These are phyloP conservation scores for Monoplex corrugatus DNA, from an alignment of 2,888 invertebrate genomes.

Conservation along the genomic window DNA sequence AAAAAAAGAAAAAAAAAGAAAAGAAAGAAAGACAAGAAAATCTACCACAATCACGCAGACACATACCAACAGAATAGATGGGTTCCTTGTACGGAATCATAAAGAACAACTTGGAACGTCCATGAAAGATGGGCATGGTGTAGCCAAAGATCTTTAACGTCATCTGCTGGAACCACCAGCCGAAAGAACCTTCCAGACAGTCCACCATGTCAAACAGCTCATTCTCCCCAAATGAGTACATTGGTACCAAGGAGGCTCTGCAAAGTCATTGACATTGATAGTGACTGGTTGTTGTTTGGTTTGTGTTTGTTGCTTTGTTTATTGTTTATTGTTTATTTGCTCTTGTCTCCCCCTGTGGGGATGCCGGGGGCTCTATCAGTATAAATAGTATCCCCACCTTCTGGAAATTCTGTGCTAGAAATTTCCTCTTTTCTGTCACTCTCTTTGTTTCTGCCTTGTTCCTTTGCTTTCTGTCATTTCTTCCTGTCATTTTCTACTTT, in stretches of 20 bases:
- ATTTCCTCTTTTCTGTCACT: no score
- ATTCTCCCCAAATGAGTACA: slow-evolving; percentile 94
- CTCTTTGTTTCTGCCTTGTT: no score
- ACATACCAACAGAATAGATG: slow-evolving; percentile 92
- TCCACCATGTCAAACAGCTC: slow-evolving; percentile 90
- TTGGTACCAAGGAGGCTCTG: slow-evolving; percentile 90
- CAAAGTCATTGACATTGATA: neutral
- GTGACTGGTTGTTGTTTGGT: neutral
- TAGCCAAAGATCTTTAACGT: slow-evolving; percentile 81
- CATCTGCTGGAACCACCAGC: slow-evolving; percentile 87
- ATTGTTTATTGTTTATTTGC: no score
- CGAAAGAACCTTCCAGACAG: slow-evolving; percentile 88
- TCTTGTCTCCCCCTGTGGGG: no score
- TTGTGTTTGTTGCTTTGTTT: no score
- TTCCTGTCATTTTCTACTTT: no score
- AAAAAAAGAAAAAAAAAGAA: no score
- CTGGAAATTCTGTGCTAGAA: no score
- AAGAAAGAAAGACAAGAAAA: no score
- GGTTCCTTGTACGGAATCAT: slow-evolving; percentile 91
- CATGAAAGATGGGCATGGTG: slow-evolving; percentile 81
- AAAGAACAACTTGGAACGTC: slow-evolving; percentile 94
- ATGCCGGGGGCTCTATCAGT: no score
- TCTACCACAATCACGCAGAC: neutral
- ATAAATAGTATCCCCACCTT: no score
- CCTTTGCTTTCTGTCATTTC: no score